These are phyloP conservation scores for Cepphus grylle DNA, from an alignment of 2,113 vertebrate genomes.

Conservation along the genomic window DNA sequence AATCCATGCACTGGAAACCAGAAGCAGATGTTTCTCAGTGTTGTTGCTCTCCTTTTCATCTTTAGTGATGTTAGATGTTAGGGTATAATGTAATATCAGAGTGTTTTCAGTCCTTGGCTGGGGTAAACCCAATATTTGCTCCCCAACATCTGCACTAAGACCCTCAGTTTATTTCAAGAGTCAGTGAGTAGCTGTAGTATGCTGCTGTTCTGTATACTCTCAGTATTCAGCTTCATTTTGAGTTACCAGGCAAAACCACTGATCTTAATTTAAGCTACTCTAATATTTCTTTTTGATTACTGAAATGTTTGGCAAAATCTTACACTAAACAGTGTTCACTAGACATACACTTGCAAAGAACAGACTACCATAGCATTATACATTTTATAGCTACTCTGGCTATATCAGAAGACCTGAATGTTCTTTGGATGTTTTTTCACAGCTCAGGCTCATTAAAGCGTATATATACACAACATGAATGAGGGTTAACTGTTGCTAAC, in stretches of 20 bases:
- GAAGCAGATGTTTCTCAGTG: not conserved
- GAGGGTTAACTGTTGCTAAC: not conserved
- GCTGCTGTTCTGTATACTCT: not conserved
- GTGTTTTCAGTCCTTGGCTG: not conserved
- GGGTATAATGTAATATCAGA: not conserved
- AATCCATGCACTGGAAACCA: not conserved
- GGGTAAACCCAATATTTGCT: not conserved
- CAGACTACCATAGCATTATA: fast-evolving
- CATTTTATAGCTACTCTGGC: not conserved
- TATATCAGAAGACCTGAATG: not conserved
- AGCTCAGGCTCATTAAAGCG: not conserved
- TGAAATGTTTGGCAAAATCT: not conserved
- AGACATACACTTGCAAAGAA: not conserved
- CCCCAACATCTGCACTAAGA: not conserved
- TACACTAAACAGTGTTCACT: not conserved
- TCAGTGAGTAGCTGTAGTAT: not conserved
- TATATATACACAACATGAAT: not conserved
- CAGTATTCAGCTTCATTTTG: not conserved
- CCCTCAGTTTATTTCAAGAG: not conserved
- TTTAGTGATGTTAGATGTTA: not conserved
- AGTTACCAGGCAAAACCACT: not conserved
- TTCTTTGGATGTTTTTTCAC: not conserved
- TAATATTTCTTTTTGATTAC: not conserved
- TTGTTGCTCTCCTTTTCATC: not conserved
- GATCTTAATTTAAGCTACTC: not conserved